phyloP scores from a whole-genome alignment of 2,888 invertebrate species.

The Cremastinae sp. region DNA sequence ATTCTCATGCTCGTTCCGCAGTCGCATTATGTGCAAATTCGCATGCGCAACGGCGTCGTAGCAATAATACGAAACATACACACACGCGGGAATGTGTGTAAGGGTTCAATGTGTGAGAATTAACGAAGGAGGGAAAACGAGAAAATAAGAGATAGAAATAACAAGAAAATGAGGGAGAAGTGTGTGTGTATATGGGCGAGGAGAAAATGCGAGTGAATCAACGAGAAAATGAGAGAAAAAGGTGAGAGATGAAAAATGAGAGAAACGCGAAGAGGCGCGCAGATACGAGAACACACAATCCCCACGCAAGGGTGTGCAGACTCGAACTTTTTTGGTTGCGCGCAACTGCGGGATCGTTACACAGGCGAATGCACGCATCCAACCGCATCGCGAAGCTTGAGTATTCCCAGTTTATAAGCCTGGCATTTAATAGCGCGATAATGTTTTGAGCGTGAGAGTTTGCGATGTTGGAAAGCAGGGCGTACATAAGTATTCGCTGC shows the following conservation, averaged over 20 bases:
- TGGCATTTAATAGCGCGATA: slow-evolving; percentile 42
- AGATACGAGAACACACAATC: slow-evolving; percentile 17
- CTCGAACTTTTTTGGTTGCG: neutral
- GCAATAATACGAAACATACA: slow-evolving; percentile 19
- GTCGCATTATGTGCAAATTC: slow-evolving; percentile 71
- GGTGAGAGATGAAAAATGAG: neutral
- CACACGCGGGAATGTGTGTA: slow-evolving; percentile 9
- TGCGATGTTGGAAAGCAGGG: slow-evolving; percentile 37
- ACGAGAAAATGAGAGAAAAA: neutral
- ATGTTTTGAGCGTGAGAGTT: slow-evolving; percentile 50
- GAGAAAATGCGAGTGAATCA: too few species aligned
- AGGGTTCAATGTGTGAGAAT: slow-evolving; percentile 14
- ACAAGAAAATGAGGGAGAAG: too few species aligned
- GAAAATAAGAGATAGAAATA: neutral
- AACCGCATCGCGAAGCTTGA: slow-evolving; percentile 12
- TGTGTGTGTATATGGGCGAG: too few species aligned
- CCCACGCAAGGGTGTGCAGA: slow-evolving; percentile 1
- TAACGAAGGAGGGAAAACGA: slow-evolving; percentile 4
- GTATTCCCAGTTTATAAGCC: slow-evolving; percentile 47
- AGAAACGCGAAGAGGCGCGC: neutral
- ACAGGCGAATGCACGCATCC: neutral
- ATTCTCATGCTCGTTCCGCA: slow-evolving; percentile 63
- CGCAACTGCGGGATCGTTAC: slow-evolving; percentile 7
- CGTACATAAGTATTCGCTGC: neutral
- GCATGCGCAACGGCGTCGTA: slow-evolving; percentile 44